Evolutionary conservation across 2,888 invertebrate genomes (phyloP), one percentile per base, ranked within the genome.

Genomic region (Urechis unicinctus): DNA sequence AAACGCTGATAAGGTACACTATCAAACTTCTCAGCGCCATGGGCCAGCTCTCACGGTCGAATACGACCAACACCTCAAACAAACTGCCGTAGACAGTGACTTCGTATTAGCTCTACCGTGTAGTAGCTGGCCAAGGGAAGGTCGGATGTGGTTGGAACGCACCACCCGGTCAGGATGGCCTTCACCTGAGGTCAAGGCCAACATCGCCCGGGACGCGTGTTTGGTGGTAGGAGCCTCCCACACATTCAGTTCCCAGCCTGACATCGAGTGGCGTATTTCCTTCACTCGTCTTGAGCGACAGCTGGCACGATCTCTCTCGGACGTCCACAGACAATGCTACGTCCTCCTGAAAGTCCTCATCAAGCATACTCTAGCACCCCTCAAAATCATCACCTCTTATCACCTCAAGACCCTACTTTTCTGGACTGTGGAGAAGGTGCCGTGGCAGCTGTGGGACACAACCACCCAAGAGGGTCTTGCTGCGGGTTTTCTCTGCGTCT

Each of bases 231-330:
- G 66, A 3, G 58, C 59, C 5, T 55, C 60, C 0, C 63, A 67
- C 31, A 56, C 57, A 2, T 55, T 61, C 22, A 67, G 66, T 50
- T 51, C 55, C 1, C 57, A 60, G 5, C 53, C 61, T 13, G 65
- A 67, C 25, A 56, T 63, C 13, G 66, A 67, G 54, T 68, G 67
- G 66, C 60, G 58, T 44, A 58, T 64, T 22, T 66, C 66, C 17
- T 68, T 68, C 55, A 62, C 59, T 28, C 59, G 61, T 30, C 66
- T 66, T 1, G 67, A 68, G 52, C 55, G 61, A 42, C 45, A 55
- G 1, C 55, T 68, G 6, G 59, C 65, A 21, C 57, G 54, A 43
- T 64, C 66, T 6, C 52, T 67, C 6, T 61, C 64, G 1, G 65
- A 65, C 9, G 58, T 60, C 3, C 68, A 68, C 31, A 53, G 66